Conservation (phyloP, 2,888 invertebrate genomes). For the Cylloceria caligata region DNA sequence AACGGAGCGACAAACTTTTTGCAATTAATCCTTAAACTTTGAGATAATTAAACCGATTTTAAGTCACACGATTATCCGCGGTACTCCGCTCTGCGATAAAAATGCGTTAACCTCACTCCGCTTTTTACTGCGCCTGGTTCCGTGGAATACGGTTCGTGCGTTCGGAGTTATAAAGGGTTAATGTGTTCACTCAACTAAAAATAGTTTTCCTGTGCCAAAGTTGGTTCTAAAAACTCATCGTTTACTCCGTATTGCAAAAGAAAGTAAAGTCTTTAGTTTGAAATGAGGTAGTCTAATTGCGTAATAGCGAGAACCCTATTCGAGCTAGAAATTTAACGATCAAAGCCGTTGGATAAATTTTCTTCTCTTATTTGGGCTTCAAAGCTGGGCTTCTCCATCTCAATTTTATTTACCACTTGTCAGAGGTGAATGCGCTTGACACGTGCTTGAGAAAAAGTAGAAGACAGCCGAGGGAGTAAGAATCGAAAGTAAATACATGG, state of each 20-base stretch:
- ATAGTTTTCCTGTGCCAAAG: too few species aligned
- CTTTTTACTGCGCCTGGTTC: too few species aligned
- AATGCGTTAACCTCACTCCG: too few species aligned
- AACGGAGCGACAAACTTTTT: not conserved
- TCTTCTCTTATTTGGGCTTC: not conserved
- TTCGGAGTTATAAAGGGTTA: too few species aligned
- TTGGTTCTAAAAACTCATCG: too few species aligned
- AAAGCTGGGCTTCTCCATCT: not conserved
- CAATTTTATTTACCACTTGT: conserved; percentile 46
- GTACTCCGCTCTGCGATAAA: too few species aligned
- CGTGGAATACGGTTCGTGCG: too few species aligned
- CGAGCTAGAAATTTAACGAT: not conserved
- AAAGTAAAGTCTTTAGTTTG: not conserved
- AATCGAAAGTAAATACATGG: conserved; percentile 59
- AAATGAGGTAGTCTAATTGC: not conserved
- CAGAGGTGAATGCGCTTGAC: conserved; percentile 53
- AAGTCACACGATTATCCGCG: too few species aligned
- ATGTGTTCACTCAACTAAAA: too few species aligned
- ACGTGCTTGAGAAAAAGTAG: conserved; percentile 43
- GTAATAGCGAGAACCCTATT: too few species aligned
- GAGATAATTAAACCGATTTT: not conserved
- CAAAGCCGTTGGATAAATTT: conserved; percentile 5
- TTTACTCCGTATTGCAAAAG: too few species aligned
- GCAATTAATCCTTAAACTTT: not conserved
- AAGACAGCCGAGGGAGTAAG: conserved; percentile 5